Evolutionary conservation across 2,888 invertebrate genomes (phyloP), one percentile per base, ranked within the genome.

Genomic region (Axea sp.): DNA sequence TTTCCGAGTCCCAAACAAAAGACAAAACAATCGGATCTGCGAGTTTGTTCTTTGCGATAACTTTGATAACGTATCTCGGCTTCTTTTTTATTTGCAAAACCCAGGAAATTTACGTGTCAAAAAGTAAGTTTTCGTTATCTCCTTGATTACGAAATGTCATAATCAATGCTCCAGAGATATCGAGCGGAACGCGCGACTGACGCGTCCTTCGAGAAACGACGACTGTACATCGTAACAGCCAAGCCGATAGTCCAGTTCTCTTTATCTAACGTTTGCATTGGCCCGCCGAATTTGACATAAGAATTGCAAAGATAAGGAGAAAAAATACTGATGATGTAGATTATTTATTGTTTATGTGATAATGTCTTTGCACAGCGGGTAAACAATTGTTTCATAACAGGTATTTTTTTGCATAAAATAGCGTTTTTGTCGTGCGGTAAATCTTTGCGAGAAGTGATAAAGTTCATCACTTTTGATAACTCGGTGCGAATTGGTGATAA

Each of bases 21-120:
- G 28, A 17, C 9, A 39, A 65, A 65, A 53, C 55, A 65, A 45
- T 55, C 37, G 4, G 28, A 37, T 24, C 41, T 5, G 53, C 37
- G 22, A 17, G 65, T 67, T 67, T 67, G 39, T 39, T 67, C 39
- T 47, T n/a, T 14, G 55, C 31, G 64, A 71, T 64, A 71, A 71
- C 12, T 31, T 0, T 15, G 68, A 69, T 59, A 53, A 60, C n/a
- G 11, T 69, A 69, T 71, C 71, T 62, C 39, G 33, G 43, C 19
- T 33, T 64, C 35, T 47, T 62, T 71, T 71, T 53, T 64, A 24
- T 72, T 72, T 55, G 41, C 64, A 17, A 65, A 31, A 49, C 28
- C 69, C 57, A 65, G 72, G 51, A 65, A 64, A 65, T 59, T 59
- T 65, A 45, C 59, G 49, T 31, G 28, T 51, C 22, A 19, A 59